Evolutionary conservation across 2,888 invertebrate species (phyloP).

Genomic region (Rotaria socialis): DNA sequence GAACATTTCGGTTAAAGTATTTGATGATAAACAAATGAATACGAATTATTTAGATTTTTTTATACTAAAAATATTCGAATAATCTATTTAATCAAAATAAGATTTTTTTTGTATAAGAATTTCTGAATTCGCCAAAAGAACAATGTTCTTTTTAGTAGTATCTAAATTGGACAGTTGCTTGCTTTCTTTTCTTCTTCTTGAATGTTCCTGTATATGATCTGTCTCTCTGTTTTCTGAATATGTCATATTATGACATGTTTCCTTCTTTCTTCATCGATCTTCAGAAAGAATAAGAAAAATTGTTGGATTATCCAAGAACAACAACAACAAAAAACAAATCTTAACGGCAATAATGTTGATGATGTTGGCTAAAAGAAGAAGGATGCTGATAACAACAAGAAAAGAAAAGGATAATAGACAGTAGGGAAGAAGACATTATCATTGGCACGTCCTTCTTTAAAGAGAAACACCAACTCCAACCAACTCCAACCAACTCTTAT

Average conservation of each 20-base stretch:
- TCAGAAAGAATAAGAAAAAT: too few species aligned
- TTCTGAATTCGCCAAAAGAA: too few species aligned
- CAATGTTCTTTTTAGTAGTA: background rate
- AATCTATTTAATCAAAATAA: too few species aligned
- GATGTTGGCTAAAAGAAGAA: background rate
- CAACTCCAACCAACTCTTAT: background rate
- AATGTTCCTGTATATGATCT: too few species aligned
- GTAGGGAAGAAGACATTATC: slow-evolving; percentile 29
- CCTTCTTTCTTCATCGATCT: background rate
- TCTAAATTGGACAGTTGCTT: background rate
- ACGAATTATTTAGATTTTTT: too few species aligned
- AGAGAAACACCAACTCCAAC: background rate
- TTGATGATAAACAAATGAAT: too few species aligned
- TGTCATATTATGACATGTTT: background rate
- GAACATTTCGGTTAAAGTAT: too few species aligned
- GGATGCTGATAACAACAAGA: background rate
- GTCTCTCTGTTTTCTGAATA: background rate
- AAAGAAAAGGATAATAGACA: slow-evolving; percentile 25
- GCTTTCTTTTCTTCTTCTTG: background rate
- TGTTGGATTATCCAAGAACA: too few species aligned
- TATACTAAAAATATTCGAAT: too few species aligned
- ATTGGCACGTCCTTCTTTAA: slow-evolving; percentile 12
- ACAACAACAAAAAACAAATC: background rate
- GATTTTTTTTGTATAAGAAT: too few species aligned
- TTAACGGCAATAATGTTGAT: slow-evolving; percentile 14